phyloP scores from a whole-genome alignment of 1,140 invertebrate species.

The Drosophila cardini region DNA sequence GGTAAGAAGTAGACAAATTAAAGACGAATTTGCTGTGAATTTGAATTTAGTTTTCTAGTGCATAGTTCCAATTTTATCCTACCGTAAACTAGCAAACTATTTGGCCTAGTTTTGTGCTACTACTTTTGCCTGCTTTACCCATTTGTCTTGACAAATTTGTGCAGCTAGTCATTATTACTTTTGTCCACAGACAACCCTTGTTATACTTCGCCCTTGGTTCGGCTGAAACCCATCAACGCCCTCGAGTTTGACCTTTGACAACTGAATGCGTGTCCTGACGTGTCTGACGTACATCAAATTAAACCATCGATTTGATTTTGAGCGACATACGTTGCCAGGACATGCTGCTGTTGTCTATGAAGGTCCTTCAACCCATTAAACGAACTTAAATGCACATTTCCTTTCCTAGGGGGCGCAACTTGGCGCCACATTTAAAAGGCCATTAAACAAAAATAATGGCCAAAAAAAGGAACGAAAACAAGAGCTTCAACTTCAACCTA shows the following conservation, averaged over 20 bases:
- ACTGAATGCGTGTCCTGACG: conserved; percentile 48
- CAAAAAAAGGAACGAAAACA: not conserved
- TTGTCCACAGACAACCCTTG: conserved; percentile 5
- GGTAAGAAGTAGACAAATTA: no score
- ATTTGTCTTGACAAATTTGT: not conserved
- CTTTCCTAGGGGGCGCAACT: conserved; percentile 25
- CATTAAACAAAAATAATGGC: conserved; percentile 30
- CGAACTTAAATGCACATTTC: conserved; percentile 59
- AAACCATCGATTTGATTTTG: conserved; percentile 57
- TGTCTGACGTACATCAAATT: conserved; percentile 55
- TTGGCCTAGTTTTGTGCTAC: not conserved
- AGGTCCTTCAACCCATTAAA: conserved; percentile 43
- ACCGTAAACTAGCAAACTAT: not conserved
- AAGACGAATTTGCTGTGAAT: no score
- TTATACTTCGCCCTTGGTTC: not conserved
- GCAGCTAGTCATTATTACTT: not conserved
- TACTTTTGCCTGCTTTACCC: not conserved
- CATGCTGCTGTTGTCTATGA: conserved; percentile 22
- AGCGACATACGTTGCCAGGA: conserved; percentile 16
- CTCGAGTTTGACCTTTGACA: conserved; percentile 63
- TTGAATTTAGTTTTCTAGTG: no score
- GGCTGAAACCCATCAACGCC: conserved; percentile 45
- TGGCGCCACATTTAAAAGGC: conserved; percentile 55
- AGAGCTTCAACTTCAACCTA: conserved; percentile 34
- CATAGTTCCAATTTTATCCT: not conserved